Base-by-base conservation (phyloP, 53 echinoderm and acorn worm species). In the Mesocentrotus franciscanus region DNA sequence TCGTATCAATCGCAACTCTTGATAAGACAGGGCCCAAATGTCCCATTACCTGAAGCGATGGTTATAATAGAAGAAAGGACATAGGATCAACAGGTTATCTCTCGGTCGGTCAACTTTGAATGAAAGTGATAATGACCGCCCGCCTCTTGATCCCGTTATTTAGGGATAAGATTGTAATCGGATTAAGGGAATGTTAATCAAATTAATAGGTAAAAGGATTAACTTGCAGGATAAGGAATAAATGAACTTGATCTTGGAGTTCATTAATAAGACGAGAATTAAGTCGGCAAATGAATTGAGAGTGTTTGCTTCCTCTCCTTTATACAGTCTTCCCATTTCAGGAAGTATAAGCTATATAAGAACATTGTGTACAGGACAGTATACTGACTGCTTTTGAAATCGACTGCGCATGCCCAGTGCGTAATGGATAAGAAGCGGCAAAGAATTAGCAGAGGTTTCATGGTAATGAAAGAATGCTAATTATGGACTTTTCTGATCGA, bases 81-180 rank as follows among this genome's bases (percentile, higher is more conserved):
- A 36, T 30, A 74, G 74, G 74, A 83, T 85, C 56, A 85, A 85
- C 13, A n/a, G 56, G 27, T 59, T 29, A 87, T 87, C 87, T 27
- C 75, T 27, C 27, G 87, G 58, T n/a, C 13, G 87, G 87, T 27
- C 56, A 27, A 27, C 59, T 87, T 87, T 87, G 87, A 27, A 56
- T 56, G 56, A 87, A n/a, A 58, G 87, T 58, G 29, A 87, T 87
- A 58, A 87, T 87, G 87, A 87, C 14, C n/a, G 14, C 20, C 27
- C 58, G 13, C 58, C 29, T 13, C n/a, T 27, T 58, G 14, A 87
- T 87, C 87, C 87, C 87, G 87, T 87, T 87, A 87, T 58, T n/a
- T 29, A 57, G 56, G 58, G 58, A 87, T 87, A 24, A 56, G 27
- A 87, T n/a, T 56, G 9, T 12, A 58, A 56, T 42, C 2, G 87